Conservation (phyloP, 2,888 invertebrate species). For the Exephanes ischioxanthus region DNA sequence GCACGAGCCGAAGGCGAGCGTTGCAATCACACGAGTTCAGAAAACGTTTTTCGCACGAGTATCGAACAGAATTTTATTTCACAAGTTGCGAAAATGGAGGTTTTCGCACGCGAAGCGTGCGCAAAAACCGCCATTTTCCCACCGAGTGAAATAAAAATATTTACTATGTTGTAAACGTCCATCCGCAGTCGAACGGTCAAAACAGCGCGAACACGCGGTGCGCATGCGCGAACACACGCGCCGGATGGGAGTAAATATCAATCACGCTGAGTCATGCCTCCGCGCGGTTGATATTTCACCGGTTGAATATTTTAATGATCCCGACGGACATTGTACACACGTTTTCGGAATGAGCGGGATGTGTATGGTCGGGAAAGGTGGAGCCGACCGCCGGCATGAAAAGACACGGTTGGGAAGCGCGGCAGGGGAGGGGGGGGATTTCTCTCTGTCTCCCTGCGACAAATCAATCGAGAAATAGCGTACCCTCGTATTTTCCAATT, state of each 20-base stretch:
- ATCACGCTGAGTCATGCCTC: background rate
- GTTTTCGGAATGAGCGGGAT: constrained; percentile 13
- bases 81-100: no score
- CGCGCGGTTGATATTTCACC: constrained; percentile 54
- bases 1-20: no score
- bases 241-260: constrained; percentile 48
- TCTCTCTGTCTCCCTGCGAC: constrained; percentile 64
- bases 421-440: constrained; percentile 5
- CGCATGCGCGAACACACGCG: constrained; percentile 1
- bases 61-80: no score
- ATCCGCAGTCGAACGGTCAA: no score
- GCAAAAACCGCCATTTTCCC: no score
- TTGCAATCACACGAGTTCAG: no score
- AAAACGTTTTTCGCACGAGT: no score
- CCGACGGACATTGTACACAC: constrained; percentile 58
- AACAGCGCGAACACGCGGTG: no score
- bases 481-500: constrained; percentile 69
- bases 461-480: constrained; percentile 76
- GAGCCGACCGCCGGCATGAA: constrained; percentile 41
- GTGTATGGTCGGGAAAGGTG: constrained; percentile 37
- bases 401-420: constrained; percentile 34
- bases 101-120: no score
- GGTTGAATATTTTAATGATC: constrained; percentile 81
- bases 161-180: no score
- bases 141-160: no score